Evolutionary conservation across 2,888 invertebrate genomes (phyloP).

Genomic region (Napeogenes inachia): DNA sequence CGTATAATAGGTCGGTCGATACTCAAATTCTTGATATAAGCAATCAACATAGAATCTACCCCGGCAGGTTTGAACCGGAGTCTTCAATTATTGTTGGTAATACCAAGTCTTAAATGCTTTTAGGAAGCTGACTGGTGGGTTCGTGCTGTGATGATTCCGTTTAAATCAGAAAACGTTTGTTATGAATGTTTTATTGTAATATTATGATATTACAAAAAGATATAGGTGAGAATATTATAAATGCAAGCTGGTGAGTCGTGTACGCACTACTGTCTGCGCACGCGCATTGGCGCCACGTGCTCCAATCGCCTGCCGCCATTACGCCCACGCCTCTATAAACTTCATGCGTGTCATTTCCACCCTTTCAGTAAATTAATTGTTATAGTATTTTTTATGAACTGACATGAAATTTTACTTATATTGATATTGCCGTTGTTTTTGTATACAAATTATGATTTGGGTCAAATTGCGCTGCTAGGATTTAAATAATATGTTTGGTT

Average conservation of each 20-base stretch:
- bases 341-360: conserved; percentile 22
- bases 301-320: conserved; percentile 62
- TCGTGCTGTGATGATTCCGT: conserved; percentile 13
- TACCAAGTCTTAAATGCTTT: conserved; percentile 69
- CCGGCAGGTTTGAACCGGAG: conserved; percentile 60
- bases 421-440: too few relatives aligned
- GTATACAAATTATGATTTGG: too few relatives aligned
- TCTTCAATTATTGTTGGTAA: conserved; percentile 76
- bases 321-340: conserved; percentile 52
- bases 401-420: too few relatives aligned
- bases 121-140: conserved; percentile 66
- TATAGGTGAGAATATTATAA: conserved; percentile 12
- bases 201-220: background rate
- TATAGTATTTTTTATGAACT: background rate
- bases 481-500: too few relatives aligned
- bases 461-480: too few relatives aligned
- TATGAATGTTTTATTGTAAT: background rate
- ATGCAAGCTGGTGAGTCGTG: conserved; percentile 29
- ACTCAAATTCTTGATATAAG: conserved; percentile 73
- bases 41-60: conserved; percentile 73
- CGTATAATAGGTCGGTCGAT: conserved; percentile 67
- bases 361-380: conserved; percentile 10
- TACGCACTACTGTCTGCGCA: conserved; percentile 64
- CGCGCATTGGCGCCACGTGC: conserved; percentile 69
- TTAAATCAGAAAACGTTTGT: conserved; percentile 1